Evolutionary conservation across 1,140 invertebrate genomes (phyloP).

Genomic region (Heliconius nattereri): DNA sequence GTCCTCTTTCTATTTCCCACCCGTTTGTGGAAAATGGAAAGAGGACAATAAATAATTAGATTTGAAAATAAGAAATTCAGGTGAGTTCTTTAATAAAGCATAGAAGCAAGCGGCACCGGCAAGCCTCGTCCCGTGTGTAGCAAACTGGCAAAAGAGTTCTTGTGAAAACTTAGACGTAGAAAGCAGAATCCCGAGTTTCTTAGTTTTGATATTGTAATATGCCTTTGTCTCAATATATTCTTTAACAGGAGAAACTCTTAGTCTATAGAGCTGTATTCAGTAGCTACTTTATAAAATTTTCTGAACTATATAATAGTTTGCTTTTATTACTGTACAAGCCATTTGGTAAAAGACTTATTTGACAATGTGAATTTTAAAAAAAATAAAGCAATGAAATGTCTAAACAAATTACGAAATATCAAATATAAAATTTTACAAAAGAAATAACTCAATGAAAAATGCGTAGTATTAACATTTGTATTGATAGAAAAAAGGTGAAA

Average conservation of each 20-base stretch:
- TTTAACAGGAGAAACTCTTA: neutral
- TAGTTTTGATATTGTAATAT: neutral
- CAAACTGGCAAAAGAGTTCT: too few relatives aligned
- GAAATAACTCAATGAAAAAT: slow-evolving; percentile 4
- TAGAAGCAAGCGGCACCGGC: too few relatives aligned
- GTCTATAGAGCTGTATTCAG: too few relatives aligned
- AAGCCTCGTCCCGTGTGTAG: neutral
- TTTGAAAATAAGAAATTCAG: too few relatives aligned
- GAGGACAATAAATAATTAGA: neutral
- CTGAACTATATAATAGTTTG: too few relatives aligned
- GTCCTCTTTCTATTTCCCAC: too few relatives aligned
- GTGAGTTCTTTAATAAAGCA: too few relatives aligned
- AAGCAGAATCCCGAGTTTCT: neutral
- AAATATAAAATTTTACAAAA: neutral
- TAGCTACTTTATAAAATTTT: neutral
- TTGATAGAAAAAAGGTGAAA: neutral
- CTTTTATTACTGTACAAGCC: too few relatives aligned
- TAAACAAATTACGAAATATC: neutral
- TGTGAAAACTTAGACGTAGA: neutral
- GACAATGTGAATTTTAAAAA: too few relatives aligned
- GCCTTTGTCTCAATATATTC: neutral
- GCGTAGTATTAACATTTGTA: neutral
- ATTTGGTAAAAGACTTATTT: too few relatives aligned
- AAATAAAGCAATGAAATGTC: too few relatives aligned
- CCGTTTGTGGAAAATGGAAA: neutral